Conservation (phyloP, 1,140 invertebrate species). For the Conus betulinus region DNA sequence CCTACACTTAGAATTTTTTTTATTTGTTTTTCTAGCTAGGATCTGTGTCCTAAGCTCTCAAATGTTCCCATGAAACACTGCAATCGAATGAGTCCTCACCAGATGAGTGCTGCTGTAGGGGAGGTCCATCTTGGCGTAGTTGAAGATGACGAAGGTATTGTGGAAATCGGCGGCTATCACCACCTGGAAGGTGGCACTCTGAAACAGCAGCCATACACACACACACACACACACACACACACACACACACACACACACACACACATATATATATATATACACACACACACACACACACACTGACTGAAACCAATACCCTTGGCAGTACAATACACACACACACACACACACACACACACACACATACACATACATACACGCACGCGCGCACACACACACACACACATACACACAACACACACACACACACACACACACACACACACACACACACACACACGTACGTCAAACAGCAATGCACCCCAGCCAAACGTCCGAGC, state of each 20-base stretch:
- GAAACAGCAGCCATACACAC: not conserved
- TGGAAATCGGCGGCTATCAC: slow-evolving; percentile 95
- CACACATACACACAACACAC: not conserved
- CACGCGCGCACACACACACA: not conserved
- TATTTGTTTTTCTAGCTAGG: no score
- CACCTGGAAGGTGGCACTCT: slow-evolving; percentile 97
- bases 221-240: not conserved
- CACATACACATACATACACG: not conserved
- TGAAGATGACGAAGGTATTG: slow-evolving; percentile 94
- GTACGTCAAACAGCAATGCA: no score
- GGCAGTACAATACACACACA: no score
- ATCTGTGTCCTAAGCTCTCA: no score
- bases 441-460: no score
- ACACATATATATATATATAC: not conserved
- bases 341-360: no score
- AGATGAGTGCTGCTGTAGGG: not conserved
- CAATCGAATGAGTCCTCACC: not conserved
- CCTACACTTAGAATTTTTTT: no score
- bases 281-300: no score
- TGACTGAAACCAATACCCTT: no score
- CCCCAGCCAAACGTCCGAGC: no score
- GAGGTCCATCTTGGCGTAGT: slow-evolving; percentile 88
- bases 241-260: not conserved
- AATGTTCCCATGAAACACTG: not conserved
- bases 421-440: not conserved